Conservation (phyloP, 2,797 vertebrate species). For the Mormyrus proboscirostris region DNA sequence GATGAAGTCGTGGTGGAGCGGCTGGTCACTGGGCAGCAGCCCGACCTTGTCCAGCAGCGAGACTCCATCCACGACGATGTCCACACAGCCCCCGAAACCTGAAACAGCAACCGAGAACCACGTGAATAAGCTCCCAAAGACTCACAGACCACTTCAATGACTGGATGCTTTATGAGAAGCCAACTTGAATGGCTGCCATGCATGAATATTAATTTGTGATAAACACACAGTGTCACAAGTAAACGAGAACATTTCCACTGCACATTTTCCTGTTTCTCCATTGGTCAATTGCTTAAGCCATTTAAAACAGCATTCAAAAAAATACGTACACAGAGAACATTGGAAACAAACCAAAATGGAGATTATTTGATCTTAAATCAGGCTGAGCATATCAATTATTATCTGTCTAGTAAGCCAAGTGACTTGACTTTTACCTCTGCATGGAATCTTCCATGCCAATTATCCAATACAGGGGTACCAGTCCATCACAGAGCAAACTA, state of each 20-base stretch:
- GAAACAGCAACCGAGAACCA: background rate
- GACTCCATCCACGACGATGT: constrained; percentile 70
- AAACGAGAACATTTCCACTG: background rate
- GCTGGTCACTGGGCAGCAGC: constrained; percentile 54
- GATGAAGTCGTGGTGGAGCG: constrained; percentile 69
- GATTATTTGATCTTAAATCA: background rate
- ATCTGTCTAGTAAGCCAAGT: background rate
- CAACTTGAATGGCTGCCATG: background rate
- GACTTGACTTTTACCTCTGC: background rate
- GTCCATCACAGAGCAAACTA: background rate
- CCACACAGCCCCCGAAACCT: constrained; percentile 78
- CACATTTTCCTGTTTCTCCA: background rate
- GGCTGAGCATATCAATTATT: background rate
- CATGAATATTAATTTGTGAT: background rate
- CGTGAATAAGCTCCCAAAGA: background rate
- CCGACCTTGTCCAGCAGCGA: constrained; percentile 63
- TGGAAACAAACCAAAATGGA: background rate
- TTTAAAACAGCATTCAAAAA: background rate
- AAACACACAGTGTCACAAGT: background rate
- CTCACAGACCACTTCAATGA: background rate
- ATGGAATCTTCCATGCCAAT: background rate
- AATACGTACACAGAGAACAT: background rate
- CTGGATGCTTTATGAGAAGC: background rate
- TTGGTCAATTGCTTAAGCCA: background rate
- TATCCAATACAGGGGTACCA: background rate